Evolutionary conservation across 2,113 vertebrate species (phyloP), one percentile per base, ranked within the genome.

Genomic region (Cathartes aura): DNA sequence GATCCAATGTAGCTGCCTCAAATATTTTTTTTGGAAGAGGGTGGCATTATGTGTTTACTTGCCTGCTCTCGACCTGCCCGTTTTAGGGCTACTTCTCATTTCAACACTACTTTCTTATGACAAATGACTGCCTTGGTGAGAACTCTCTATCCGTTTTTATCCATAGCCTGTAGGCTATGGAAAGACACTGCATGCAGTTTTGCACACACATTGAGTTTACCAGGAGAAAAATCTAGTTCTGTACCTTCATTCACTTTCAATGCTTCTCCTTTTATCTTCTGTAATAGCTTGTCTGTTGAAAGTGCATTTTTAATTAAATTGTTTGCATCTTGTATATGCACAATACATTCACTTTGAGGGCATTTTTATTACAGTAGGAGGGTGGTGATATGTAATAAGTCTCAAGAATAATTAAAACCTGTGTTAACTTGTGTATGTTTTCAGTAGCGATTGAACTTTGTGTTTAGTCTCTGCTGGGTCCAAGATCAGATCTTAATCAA

Each of bases 321-420:
- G 80, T 93, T 93, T 93, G 80, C 80, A 87, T 97, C 72, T 84
- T 87, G 47, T 90, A 56, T 79, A 68, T 60, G 64, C 55, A 89
- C 89, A 95, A 84, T 87, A 38, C 56, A 52, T 83, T 93, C 36
- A 92, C 50, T 95, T 89, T 75, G 92, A 97, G 86, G 68, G 76
- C 36, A 87, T 79, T 93, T 95, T 95, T 89, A 87, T 91, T 97
- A 82, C 52, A 71, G 86, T 34, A 67, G 43, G 23, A 94, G 89
- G 62, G 60, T 93, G 83, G 83, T 96, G 81, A 92, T 95, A 82
- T 52, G 40, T 97, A 95, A 71, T 95, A 95, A 84, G 76, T 82
- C 83, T 95, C 40, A 82, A 76, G 93, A 96, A 92, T 96, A 97
- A 96, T 95, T 97, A 92, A 96, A 94, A 83, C 96, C 15, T 95